Evolutionary conservation across 1,140 invertebrate species (phyloP).

Genomic region (Drosophila kikkawai): DNA sequence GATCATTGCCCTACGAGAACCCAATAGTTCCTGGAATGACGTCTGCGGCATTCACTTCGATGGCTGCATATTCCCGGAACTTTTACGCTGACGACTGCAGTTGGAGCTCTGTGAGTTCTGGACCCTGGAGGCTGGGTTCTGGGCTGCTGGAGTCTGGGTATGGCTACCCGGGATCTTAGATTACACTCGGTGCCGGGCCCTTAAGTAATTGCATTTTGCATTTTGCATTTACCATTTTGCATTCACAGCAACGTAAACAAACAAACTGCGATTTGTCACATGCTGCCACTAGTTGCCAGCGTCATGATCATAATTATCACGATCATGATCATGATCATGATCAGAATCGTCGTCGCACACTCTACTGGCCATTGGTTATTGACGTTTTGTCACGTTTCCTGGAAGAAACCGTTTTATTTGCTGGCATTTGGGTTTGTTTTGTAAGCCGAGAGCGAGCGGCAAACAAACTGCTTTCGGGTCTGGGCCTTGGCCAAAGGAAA

Average conservation of each 20-base stretch:
- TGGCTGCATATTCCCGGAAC: constrained; percentile 66
- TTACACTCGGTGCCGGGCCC: constrained; percentile 24
- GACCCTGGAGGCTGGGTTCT: not conserved
- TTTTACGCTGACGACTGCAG: constrained; percentile 44
- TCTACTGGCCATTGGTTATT: constrained; percentile 53
- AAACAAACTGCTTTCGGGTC: constrained; percentile 75
- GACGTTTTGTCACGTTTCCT: constrained; percentile 83
- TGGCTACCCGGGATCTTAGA: constrained; percentile 30
- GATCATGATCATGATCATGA: constrained; percentile 18
- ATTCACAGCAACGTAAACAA: constrained; percentile 47
- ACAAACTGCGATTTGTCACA: constrained; percentile 69
- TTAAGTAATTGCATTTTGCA: constrained; percentile 70
- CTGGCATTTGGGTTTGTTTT: constrained; percentile 75
- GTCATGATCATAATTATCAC: constrained; percentile 27
- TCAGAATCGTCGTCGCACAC: constrained; percentile 43
- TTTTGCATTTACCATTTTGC: constrained; percentile 34
- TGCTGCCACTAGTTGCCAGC: constrained; percentile 25
- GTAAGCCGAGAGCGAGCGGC: constrained; percentile 71
- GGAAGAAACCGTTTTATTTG: constrained; percentile 81
- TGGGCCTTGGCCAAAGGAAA: constrained; percentile 66
- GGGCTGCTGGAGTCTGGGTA: constrained; percentile 6
- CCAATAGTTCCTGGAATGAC: constrained; percentile 65
- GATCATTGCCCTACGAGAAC: constrained; percentile 29
- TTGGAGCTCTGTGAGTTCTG: constrained; percentile 9
- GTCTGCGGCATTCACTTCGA: constrained; percentile 59